Conservation (phyloP, 2,113 vertebrate species). For the Rhegmatorhina hoffmannsi region DNA sequence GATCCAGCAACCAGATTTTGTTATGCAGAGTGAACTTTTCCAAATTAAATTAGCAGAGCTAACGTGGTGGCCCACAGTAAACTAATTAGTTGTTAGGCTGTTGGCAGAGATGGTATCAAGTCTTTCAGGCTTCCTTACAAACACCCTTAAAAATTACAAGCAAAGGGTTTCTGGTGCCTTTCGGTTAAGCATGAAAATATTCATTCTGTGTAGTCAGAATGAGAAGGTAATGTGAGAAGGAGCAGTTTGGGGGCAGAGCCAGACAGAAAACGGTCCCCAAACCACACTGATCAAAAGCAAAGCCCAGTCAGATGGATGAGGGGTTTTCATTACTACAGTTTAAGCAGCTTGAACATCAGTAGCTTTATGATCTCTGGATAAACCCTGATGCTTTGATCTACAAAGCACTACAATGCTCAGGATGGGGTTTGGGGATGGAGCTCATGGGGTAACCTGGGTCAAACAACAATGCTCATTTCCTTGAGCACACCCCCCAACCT, state of each 20-base stretch:
- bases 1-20: not conserved
- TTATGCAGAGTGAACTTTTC: conserved; percentile 32
- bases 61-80: not conserved
- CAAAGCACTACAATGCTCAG: fast-evolving
- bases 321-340: not conserved
- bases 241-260: not conserved
- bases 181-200: not conserved
- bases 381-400: not conserved
- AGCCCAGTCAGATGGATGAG: not conserved
- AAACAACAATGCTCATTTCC: not conserved
- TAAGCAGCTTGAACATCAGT: not conserved
- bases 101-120: not conserved
- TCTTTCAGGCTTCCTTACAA: not conserved
- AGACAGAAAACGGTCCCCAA: not conserved
- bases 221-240: not conserved
- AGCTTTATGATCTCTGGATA: not conserved
- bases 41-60: conserved; percentile 26
- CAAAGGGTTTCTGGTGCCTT: not conserved
- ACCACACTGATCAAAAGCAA: not conserved
- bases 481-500: not conserved
- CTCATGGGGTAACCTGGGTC: not conserved
- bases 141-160: not conserved
- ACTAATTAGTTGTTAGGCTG: not conserved
- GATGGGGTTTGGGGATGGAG: not conserved
- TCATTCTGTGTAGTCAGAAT: not conserved